Conservation (phyloP, 2,797 vertebrate species). For the Poeciliopsis gracilis region DNA sequence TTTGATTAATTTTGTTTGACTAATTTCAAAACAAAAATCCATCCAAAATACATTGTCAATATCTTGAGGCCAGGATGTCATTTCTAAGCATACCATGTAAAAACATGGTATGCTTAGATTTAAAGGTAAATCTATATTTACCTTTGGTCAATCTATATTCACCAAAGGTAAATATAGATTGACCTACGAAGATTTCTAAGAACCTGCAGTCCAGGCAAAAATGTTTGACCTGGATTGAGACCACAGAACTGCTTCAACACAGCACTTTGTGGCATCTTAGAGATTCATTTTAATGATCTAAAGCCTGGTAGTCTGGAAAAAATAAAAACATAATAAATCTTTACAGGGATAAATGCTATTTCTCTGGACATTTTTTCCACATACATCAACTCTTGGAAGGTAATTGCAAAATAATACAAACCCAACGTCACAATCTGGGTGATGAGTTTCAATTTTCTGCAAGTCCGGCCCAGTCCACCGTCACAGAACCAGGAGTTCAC, state of each 20-base stretch:
- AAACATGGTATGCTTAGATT: too few species aligned
- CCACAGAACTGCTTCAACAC: too few species aligned
- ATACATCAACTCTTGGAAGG: not conserved
- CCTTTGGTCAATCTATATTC: too few species aligned
- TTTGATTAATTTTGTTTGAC: not conserved
- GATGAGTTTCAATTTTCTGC: not conserved
- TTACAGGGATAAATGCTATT: not conserved
- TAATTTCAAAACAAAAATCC: not conserved
- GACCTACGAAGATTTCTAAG: too few species aligned
- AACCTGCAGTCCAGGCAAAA: too few species aligned
- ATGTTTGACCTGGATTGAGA: too few species aligned
- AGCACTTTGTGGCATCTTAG: too few species aligned
- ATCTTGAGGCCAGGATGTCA: not conserved
- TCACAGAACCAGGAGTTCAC: slow-evolving; percentile 26
- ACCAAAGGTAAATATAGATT: too few species aligned
- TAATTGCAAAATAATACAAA: not conserved
- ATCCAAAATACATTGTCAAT: not conserved
- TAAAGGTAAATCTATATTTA: too few species aligned
- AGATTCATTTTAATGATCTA: too few species aligned
- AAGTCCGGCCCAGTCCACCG: not conserved
- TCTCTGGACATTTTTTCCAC: not conserved
- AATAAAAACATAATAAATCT: not conserved
- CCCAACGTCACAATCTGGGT: not conserved
- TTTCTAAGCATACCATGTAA: not conserved
- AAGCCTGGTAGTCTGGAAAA: too few species aligned